Base-by-base conservation (phyloP, 2,888 invertebrate species). In the Leptogaster cylindrica region DNA sequence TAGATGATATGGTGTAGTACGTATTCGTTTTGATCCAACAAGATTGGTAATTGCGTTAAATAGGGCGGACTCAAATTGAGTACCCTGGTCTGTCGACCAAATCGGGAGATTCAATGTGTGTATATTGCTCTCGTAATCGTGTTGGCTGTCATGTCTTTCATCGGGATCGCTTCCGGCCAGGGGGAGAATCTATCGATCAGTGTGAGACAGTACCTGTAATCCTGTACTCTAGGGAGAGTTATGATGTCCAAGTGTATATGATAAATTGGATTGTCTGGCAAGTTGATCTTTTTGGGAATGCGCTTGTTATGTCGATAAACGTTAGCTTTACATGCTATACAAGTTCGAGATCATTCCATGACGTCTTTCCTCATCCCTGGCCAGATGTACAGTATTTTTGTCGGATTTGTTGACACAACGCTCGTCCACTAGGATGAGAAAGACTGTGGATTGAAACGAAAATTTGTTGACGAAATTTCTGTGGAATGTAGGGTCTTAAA, bases 1-100 rank as follows among this genome's bases (percentile, higher is more conserved):
- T 18, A 80, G 77, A 68, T 80, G 77, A 69, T 78, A 78, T 8
- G 76, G 70, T 0, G 77, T 75, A 3, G 75, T 77, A 31, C 69
- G 68, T n/a, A 67, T 67, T 2, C 20, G 14, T 25, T 48, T 25
- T n/a, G 25, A 14, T 6, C 64, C 64, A 41, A 51, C 18, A 12
- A 64, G 16, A n/a, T 31, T 16, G 8, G 67, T 16, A 6, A 67
- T 36, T 10, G 66, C 64, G 3, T 2, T 46, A 8, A 46, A 46
- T 12, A 46, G 20, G 3, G 7, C 14, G 18, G 66, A 66, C 52
- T 50, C 41, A 10, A 64, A 66, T 23, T 67, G 65, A 25, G 12
- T 39, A 7, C 46, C 46, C 8, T 46, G 46, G 46, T 46, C 46
- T 3, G 46, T 16, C 3, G 46, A 3, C 46, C 46, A 18, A 16